Percentiles rank a stretch among this genome's conserved stretches.
These are phyloP conservation scores for Austrolebias charrua DNA, from an alignment of 2,797 vertebrate genomes.

Conservation along the genomic window DNA sequence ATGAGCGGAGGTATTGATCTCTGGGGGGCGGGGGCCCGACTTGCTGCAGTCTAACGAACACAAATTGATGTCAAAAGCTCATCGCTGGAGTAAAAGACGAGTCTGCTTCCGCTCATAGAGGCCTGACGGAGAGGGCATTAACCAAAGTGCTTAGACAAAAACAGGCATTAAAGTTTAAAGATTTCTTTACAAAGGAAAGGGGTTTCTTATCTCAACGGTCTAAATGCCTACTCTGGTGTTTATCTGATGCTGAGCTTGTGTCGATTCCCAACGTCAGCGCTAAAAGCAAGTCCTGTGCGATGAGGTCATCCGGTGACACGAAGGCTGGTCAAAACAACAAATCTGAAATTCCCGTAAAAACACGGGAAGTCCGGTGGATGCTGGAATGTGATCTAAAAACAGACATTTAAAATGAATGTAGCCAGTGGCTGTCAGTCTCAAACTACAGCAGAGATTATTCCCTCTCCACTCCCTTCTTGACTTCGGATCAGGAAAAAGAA, in stretches of 20 bases:
- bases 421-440: constrained; percentile 38
- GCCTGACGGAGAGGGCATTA: constrained; percentile 42
- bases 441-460: constrained; percentile 25
- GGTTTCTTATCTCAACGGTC: constrained; percentile 24
- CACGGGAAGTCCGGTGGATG: constrained; percentile 9
- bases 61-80: constrained; percentile 73
- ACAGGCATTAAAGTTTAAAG: constrained; percentile 39
- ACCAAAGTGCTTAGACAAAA: constrained; percentile 50
- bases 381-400: constrained; percentile 39
- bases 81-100: constrained; percentile 62
- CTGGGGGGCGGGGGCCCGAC: constrained; percentile 47
- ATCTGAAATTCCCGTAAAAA: constrained; percentile 26
- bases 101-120: constrained; percentile 43
- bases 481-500: constrained; percentile 31
- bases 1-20: constrained; percentile 75
- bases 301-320: constrained; percentile 35
- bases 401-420: constrained; percentile 48
- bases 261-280: not conserved
- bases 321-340: constrained; percentile 33
- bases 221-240: constrained; percentile 28
- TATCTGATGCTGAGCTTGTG: constrained; percentile 22
- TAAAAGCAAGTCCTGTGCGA: not conserved
- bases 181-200: constrained; percentile 33
- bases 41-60: constrained; percentile 66
- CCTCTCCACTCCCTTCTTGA: constrained; percentile 40